phyloP scores from a whole-genome alignment of 2,797 vertebrate species.

The Babyrousa celebensis region DNA sequence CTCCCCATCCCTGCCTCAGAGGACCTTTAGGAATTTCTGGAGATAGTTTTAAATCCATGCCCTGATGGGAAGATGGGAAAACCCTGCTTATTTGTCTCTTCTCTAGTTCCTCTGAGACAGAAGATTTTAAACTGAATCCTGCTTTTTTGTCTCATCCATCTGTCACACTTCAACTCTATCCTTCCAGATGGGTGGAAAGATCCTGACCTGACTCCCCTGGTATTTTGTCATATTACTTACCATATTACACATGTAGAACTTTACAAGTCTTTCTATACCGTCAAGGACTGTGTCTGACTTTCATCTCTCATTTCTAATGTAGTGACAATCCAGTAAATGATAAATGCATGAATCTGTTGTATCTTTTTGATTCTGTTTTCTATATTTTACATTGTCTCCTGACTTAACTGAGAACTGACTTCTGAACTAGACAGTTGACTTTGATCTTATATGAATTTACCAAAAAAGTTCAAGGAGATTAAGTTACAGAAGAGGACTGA shows the following conservation, averaged over 20 bases:
- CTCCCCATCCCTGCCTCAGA: neutral
- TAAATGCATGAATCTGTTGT: neutral
- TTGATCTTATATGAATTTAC: constrained; percentile 39
- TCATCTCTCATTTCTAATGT: constrained; percentile 46
- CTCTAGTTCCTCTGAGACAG: neutral
- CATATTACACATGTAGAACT: neutral
- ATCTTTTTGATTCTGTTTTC: constrained; percentile 16
- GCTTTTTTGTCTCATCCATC: neutral
- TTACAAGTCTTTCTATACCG: neutral
- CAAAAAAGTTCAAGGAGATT: constrained; percentile 40
- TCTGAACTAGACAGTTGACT: neutral
- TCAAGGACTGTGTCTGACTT: neutral
- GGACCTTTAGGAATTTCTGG: neutral
- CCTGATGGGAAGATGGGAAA: neutral
- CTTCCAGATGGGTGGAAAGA: neutral
- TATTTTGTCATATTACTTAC: neutral
- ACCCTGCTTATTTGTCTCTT: neutral
- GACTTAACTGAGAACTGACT: constrained; percentile 1
- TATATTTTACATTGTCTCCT: neutral
- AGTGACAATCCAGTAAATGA: constrained; percentile 2
- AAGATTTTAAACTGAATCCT: neutral
- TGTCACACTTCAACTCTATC: neutral
- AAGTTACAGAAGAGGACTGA: neutral
- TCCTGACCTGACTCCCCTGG: neutral
- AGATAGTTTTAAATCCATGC: neutral